These are phyloP conservation scores for Calephelis nemesis DNA, from an alignment of 1,140 invertebrate genomes.

Conservation along the genomic window DNA sequence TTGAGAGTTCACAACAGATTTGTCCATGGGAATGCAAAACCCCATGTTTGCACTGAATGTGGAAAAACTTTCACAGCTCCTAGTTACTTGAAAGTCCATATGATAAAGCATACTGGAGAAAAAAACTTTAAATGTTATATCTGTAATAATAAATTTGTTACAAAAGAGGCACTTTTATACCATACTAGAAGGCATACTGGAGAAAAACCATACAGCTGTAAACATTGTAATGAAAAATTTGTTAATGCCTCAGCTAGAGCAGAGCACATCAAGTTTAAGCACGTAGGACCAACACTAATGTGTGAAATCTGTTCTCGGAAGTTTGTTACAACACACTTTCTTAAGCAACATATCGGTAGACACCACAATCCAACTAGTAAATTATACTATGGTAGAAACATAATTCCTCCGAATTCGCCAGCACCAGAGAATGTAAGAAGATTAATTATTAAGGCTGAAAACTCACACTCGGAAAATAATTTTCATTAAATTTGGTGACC, in stretches of 20 bases:
- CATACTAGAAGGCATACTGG: slow-evolving; percentile 74
- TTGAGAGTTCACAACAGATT: slow-evolving; percentile 63
- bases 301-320: slow-evolving; percentile 65
- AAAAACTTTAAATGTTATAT: slow-evolving; percentile 72
- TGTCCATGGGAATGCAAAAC: slow-evolving; percentile 61
- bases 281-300: slow-evolving; percentile 58
- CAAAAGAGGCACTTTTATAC: slow-evolving; percentile 66
- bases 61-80: slow-evolving; percentile 65
- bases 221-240: slow-evolving; percentile 60
- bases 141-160: slow-evolving; percentile 67
- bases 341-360: slow-evolving; percentile 59
- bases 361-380: slow-evolving; percentile 63
- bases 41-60: slow-evolving; percentile 58
- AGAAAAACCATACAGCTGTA: slow-evolving; percentile 74
- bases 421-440: slow-evolving; percentile 50
- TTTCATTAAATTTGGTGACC: no score
- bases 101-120: slow-evolving; percentile 73
- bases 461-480: no score
- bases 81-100: slow-evolving; percentile 66
- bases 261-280: slow-evolving; percentile 67
- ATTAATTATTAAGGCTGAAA: slow-evolving; percentile 34
- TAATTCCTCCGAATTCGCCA: slow-evolving; percentile 50
- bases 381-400: slow-evolving; percentile 48
- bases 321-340: slow-evolving; percentile 63
- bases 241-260: slow-evolving; percentile 65